These are phyloP conservation scores for Drosophila insularis DNA, from an alignment of 1,140 invertebrate genomes.

Conservation along the genomic window DNA sequence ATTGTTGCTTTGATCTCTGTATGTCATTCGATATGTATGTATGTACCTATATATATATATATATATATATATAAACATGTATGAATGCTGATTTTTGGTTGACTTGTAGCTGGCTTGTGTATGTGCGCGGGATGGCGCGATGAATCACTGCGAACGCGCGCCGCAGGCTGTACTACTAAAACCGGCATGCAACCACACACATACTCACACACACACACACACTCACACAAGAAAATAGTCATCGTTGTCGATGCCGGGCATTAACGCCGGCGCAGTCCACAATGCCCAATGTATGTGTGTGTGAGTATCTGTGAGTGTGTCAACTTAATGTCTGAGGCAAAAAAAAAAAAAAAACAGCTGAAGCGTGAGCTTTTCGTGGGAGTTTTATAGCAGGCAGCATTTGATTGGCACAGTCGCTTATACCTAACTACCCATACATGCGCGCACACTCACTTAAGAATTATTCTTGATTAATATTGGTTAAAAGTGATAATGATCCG, in stretches of 20 bases:
- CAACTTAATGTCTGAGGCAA: background rate
- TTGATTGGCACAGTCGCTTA: background rate
- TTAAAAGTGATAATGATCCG: background rate
- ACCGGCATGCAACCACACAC: conserved; percentile 50
- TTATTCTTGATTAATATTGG: background rate
- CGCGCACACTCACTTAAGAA: background rate
- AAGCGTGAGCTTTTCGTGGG: conserved; percentile 19
- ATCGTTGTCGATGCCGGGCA: background rate
- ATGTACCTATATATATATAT: background rate
- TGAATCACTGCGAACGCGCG: conserved; percentile 35
- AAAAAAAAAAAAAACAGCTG: background rate
- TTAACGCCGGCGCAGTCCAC: conserved; percentile 13
- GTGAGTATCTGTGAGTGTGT: conserved; percentile 11
- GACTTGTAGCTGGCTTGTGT: too few species aligned
- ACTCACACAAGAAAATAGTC: background rate
- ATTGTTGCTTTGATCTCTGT: background rate
- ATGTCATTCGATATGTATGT: background rate
- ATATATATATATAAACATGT: background rate
- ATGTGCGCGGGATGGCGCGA: conserved; percentile 13
- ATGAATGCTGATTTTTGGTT: conserved; percentile 2
- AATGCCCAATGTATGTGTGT: background rate
- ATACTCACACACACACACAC: conserved; percentile 19
- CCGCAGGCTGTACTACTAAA: conserved; percentile 28
- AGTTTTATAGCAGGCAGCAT: conserved; percentile 41
- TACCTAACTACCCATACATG: background rate